Evolutionary conservation across 2,888 invertebrate genomes (phyloP).

Genomic region (Polydesmus complanatus): DNA sequence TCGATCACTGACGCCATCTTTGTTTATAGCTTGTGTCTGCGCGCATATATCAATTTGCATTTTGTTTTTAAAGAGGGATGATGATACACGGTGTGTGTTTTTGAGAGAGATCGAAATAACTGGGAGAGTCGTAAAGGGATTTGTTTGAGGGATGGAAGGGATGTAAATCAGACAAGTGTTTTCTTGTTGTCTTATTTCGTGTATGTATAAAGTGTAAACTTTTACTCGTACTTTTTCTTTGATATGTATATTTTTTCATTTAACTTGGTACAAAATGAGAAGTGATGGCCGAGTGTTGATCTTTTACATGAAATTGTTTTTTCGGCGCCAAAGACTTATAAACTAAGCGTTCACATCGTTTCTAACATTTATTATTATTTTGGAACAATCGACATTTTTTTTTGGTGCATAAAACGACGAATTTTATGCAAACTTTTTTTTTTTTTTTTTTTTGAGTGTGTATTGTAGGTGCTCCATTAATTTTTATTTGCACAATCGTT

Average conservation of each 20-base stretch:
- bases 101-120: background rate
- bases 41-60: background rate
- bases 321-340: background rate
- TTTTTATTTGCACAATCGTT: no score
- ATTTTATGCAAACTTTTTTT: no score
- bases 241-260: no score
- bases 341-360: background rate
- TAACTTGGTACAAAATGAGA: background rate
- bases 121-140: background rate
- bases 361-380: background rate
- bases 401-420: no score
- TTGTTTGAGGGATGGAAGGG: background rate
- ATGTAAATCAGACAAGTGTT: conserved; percentile 15
- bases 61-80: background rate
- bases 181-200: conserved; percentile 2
- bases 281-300: background rate
- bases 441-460: no score
- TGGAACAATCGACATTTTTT: no score
- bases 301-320: background rate
- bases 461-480: no score
- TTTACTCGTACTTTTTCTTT: background rate
- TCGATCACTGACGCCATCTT: background rate
- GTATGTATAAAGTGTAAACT: background rate
- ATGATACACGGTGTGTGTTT: background rate
- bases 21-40: background rate